Base-by-base conservation (phyloP, 1,140 invertebrate genomes). In the Lasioglossum baleicum region DNA sequence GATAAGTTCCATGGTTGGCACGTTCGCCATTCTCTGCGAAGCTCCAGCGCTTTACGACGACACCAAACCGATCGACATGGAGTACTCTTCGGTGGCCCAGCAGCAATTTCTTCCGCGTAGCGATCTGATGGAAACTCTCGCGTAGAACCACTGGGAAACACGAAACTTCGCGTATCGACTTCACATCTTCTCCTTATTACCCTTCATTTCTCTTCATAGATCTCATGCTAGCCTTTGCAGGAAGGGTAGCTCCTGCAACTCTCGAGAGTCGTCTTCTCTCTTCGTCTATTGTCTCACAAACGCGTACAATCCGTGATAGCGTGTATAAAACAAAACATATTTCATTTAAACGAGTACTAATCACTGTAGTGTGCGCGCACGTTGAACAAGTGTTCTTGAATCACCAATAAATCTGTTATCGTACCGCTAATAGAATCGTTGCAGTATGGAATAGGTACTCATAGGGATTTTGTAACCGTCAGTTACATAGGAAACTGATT, bases 21-120 rank as follows among this genome's bases (percentile, higher is more conserved):
- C 97, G 0, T 95, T 97, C 75, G 94, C 95, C 7, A 99, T 98
- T 80, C 94, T 98, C 17, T 96, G 97, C 82, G 97, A 98, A 91
- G 98, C 98, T 4, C 98, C 98, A 1, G 96, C 97, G 6, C 94
- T 98, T 0, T 98, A 98, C 88, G 97, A 98, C 85, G 96, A 97
- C 90, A 97, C 96, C 0, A 96, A 97, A 90, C 96, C 97, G 6
- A 98, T 98, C 82, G 97, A 98, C 90, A 96, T 97, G 94, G 95
- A 97, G 87, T 92, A 97, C 13, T 98, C 97, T 13, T 96, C 95
- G 10, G 96, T 98, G 65, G 96, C 96, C 75, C 95, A 96, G 90
- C 96, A 97, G 86, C 96, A 96, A 90, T 96, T 95, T 86, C 86
- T 95, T 35, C 95, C 95, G n/a, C 61, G 66, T 0, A 68, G 44